Evolutionary conservation across 2,113 vertebrate genomes (phyloP).

Genomic region (Stigmatopora argus): DNA sequence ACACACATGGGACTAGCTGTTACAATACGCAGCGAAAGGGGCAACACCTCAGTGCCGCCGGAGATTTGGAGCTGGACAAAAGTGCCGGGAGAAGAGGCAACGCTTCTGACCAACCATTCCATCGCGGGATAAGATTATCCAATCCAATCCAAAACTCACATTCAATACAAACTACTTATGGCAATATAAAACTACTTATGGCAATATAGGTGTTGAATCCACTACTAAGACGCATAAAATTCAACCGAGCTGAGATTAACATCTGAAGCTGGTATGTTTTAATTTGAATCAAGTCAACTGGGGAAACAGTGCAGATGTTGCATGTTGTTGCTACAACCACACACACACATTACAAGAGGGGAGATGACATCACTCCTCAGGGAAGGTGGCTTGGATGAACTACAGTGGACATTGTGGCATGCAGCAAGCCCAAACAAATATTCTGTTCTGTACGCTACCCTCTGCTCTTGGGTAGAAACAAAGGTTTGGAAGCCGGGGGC

Average conservation of each 20-base stretch:
- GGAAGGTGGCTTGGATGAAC: constrained; percentile 13
- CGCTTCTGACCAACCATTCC: too few species aligned
- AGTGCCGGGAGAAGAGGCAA: too few species aligned
- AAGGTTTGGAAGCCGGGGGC: constrained; percentile 81
- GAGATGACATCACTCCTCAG: constrained; percentile 31
- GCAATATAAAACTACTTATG: too few species aligned
- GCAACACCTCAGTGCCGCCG: too few species aligned
- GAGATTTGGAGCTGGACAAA: too few species aligned
- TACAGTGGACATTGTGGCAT: constrained; percentile 26
- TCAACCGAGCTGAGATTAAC: constrained; percentile 26
- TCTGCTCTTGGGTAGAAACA: constrained; percentile 72
- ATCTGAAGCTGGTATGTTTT: constrained; percentile 34
- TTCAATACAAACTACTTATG: too few species aligned
- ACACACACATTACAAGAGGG: constrained; percentile 6
- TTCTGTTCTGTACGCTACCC: constrained; percentile 58
- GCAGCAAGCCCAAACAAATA: constrained; percentile 58
- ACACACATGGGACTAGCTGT: too few species aligned
- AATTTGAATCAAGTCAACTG: constrained; percentile 17
- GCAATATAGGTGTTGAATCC: constrained; percentile 13
- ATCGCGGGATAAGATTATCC: too few species aligned
- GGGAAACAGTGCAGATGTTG: constrained; percentile 32
- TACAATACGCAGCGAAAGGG: too few species aligned
- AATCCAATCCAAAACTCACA: too few species aligned
- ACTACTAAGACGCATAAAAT: constrained; percentile 13
- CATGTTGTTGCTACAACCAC: constrained; percentile 51